These are phyloP conservation scores for Sebastes schlegelii DNA, from an alignment of 2,113 vertebrate species.

Conservation along the genomic window DNA sequence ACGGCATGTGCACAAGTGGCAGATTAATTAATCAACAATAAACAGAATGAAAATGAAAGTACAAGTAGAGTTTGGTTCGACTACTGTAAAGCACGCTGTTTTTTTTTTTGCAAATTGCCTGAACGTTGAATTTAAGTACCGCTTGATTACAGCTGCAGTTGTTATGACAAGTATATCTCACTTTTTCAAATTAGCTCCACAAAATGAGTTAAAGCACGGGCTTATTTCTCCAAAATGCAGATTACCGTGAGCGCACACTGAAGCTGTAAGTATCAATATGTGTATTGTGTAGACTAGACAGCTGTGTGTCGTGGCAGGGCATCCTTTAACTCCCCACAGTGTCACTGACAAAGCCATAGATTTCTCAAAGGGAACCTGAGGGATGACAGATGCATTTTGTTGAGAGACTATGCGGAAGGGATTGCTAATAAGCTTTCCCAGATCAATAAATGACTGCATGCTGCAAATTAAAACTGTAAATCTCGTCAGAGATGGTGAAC, in stretches of 20 bases:
- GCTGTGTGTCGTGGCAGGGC: constrained; percentile 39
- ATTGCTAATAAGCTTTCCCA: constrained; percentile 65
- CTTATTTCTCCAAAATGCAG: constrained; percentile 19
- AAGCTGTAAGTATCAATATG: constrained; percentile 38
- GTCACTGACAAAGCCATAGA: constrained; percentile 64
- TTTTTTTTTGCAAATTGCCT: constrained; percentile 14
- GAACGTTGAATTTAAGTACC: not conserved
- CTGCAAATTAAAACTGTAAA: constrained; percentile 76
- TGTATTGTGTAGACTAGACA: constrained; percentile 47
- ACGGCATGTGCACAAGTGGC: not conserved
- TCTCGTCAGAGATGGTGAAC: constrained; percentile 58
- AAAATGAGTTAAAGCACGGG: constrained; percentile 18
- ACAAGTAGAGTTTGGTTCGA: not conserved
- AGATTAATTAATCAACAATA: constrained; percentile 1
- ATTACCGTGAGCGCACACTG: constrained; percentile 3
- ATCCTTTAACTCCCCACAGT: constrained; percentile 63
- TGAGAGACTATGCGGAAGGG: constrained; percentile 44
- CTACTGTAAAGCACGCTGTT: not conserved
- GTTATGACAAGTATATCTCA: not conserved
- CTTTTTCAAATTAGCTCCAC: constrained; percentile 8
- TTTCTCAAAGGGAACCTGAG: constrained; percentile 68
- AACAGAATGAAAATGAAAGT: not conserved
- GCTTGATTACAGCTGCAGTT: not conserved
- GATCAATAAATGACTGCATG: constrained; percentile 74
- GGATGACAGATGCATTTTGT: constrained; percentile 63